phyloP scores from a whole-genome alignment of 2,888 invertebrate species.

The Apamea epomidion region DNA sequence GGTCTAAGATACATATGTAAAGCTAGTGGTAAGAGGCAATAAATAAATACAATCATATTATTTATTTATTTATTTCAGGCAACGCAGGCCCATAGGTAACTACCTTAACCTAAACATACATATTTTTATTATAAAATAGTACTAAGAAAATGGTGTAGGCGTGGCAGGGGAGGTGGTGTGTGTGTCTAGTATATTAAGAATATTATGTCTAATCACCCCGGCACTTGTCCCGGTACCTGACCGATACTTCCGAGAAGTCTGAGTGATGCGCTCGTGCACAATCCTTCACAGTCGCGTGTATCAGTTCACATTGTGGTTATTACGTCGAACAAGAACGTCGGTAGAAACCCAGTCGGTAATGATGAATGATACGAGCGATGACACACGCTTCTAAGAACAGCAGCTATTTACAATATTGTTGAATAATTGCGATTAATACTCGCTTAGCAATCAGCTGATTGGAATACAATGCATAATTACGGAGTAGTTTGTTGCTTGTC shows the following conservation, averaged over 20 bases:
- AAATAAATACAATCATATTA: background rate
- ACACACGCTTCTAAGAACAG: slow-evolving; percentile 36
- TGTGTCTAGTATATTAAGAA: background rate
- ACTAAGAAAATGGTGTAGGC: no score
- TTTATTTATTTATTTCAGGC: no score
- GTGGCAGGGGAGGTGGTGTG: no score
- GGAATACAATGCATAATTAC: background rate
- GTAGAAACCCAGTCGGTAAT: slow-evolving; percentile 19
- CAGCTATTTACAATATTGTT: slow-evolving; percentile 14
- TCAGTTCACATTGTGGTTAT: slow-evolving; percentile 10
- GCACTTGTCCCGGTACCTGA: background rate
- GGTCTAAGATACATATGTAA: background rate
- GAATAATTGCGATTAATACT: slow-evolving; percentile 34
- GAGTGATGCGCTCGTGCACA: background rate
- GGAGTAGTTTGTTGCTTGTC: background rate
- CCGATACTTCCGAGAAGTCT: slow-evolving; percentile 5
- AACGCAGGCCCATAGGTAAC: no score
- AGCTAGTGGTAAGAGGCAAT: background rate
- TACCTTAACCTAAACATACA: no score
- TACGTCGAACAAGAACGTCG: background rate
- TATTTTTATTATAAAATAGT: no score
- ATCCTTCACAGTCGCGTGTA: slow-evolving; percentile 6
- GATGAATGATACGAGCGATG: slow-evolving; percentile 13
- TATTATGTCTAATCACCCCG: slow-evolving; percentile 5
- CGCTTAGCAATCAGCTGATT: slow-evolving; percentile 26